Conservation (phyloP, 1,140 invertebrate genomes). For the Pseudachorutes palmiensis region DNA sequence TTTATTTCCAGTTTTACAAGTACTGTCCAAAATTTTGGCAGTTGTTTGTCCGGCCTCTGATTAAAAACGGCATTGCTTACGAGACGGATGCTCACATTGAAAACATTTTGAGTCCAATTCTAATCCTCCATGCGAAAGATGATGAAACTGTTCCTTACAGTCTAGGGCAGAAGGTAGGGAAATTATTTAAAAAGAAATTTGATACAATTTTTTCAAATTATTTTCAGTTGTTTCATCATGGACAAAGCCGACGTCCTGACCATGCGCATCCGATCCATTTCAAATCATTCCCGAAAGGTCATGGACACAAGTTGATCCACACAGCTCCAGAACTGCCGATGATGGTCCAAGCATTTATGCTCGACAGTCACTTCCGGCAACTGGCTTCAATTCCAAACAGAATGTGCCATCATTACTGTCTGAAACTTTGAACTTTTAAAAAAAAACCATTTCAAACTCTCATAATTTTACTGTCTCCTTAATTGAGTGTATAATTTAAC, state of each 20-base stretch:
- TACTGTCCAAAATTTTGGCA: constrained; percentile 62
- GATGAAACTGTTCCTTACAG: constrained; percentile 14
- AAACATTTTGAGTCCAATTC: constrained; percentile 58
- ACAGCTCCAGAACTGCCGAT: neutral
- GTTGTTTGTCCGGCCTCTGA: constrained; percentile 59
- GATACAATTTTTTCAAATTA: neutral
- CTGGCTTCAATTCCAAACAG: neutral
- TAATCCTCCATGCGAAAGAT: constrained; percentile 68
- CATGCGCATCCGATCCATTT: constrained; percentile 3
- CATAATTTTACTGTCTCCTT: neutral
- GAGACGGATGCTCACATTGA: constrained; percentile 60
- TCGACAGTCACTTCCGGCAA: neutral
- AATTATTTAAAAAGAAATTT: neutral
- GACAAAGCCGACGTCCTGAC: neutral
- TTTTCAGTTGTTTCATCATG: neutral
- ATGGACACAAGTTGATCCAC: constrained; percentile 11
- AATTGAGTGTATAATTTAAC: neutral
- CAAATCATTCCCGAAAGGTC: neutral
- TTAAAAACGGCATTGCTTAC: constrained; percentile 56
- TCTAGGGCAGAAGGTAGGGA: constrained; percentile 14
- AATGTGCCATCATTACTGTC: neutral
- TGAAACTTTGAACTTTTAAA: neutral
- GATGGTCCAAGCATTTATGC: neutral
- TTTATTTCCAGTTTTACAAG: constrained; percentile 40
- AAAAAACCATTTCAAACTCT: too few species aligned